These are phyloP conservation scores for Cariama cristata DNA, from an alignment of 2,113 vertebrate genomes.

Conservation along the genomic window DNA sequence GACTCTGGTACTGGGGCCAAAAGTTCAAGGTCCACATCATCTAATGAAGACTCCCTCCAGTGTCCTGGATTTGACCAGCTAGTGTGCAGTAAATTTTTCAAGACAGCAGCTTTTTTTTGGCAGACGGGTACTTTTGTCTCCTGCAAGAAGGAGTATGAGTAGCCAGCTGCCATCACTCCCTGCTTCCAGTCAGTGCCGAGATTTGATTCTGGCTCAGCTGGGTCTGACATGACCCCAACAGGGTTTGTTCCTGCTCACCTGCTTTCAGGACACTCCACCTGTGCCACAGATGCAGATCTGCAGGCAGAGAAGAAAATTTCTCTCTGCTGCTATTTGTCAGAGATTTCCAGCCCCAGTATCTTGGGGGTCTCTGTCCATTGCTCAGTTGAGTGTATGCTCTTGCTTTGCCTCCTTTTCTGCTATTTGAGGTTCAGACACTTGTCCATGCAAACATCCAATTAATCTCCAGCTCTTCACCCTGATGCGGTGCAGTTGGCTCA, in stretches of 20 bases:
- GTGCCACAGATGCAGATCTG: neutral
- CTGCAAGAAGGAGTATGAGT: neutral
- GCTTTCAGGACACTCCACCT: neutral
- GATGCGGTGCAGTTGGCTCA: neutral
- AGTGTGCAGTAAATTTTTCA: neutral
- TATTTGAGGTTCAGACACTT: neutral
- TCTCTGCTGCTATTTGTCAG: neutral
- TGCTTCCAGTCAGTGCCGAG: neutral
- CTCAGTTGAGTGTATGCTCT: neutral
- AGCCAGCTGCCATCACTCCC: neutral
- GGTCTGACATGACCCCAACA: neutral
- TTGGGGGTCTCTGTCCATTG: neutral
- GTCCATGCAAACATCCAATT: neutral
- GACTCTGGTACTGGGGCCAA: neutral
- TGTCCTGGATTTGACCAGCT: neutral
- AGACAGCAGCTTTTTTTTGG: neutral
- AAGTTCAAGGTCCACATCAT: neutral
- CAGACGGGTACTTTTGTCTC: neutral
- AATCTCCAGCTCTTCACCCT: neutral
- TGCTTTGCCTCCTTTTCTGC: neutral
- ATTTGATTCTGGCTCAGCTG: neutral
- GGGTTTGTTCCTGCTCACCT: neutral
- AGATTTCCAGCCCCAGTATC: fast-evolving
- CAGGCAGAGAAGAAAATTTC: neutral
- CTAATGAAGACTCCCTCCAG: neutral